Conservation (phyloP, 1,140 invertebrate species). For the Babylonia areolata region DNA sequence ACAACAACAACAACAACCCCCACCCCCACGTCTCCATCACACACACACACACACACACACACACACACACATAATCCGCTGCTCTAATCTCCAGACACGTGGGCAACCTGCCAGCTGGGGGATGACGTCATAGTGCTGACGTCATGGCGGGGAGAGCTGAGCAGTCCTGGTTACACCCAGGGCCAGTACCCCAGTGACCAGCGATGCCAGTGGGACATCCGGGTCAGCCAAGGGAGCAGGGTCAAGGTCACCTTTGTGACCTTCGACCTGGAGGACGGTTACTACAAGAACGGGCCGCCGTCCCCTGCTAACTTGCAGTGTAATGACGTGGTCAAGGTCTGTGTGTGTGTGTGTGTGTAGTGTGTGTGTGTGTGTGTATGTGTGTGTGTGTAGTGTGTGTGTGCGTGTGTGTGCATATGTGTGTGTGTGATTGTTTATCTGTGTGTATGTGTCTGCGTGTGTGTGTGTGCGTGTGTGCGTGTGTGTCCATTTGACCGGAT, state of each 20-base stretch:
- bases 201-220: conserved; percentile 35
- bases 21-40: too few relatives aligned
- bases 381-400: neutral
- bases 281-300: neutral
- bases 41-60: neutral
- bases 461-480: neutral
- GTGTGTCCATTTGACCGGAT: neutral
- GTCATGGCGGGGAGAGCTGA: conserved; percentile 37
- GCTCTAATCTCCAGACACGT: too few relatives aligned
- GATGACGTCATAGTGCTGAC: conserved; percentile 12
- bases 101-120: conserved; percentile 20
- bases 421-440: too few relatives aligned
- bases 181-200: conserved; percentile 34
- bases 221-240: conserved; percentile 35
- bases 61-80: neutral
- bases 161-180: conserved; percentile 27
- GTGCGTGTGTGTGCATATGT: neutral
- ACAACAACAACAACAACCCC: too few relatives aligned
- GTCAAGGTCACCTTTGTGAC: conserved; percentile 34
- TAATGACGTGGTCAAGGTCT: conserved; percentile 37
- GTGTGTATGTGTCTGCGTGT: neutral
- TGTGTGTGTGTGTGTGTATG: neutral
- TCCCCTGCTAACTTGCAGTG: neutral
- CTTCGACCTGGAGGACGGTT: conserved; percentile 41
- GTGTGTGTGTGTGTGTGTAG: conserved; percentile 1